phyloP scores from a whole-genome alignment of 2,113 vertebrate genomes.

The Puffinus mauretanicus region DNA sequence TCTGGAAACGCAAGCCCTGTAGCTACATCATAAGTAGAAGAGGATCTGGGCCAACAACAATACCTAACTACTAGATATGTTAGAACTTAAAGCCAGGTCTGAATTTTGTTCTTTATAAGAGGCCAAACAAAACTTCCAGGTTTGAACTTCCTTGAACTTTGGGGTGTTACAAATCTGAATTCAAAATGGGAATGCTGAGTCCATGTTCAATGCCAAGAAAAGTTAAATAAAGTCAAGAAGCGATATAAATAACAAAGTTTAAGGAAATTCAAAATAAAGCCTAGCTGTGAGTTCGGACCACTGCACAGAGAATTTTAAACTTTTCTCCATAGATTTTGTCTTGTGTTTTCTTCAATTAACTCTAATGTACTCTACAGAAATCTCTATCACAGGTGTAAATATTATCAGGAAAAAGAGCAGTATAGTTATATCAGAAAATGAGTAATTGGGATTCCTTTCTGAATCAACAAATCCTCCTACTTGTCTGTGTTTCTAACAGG shows the following conservation, averaged over 20 bases:
- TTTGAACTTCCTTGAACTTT: neutral
- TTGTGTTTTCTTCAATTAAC: neutral
- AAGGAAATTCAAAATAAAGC: neutral
- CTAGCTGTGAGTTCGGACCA: neutral
- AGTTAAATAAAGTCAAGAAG: neutral
- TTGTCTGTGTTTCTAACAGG: neutral
- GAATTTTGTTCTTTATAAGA: neutral
- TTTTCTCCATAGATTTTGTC: neutral
- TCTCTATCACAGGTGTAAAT: rapidly evolving
- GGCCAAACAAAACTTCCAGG: neutral
- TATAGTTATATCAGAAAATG: neutral
- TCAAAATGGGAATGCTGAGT: neutral
- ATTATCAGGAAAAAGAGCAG: neutral
- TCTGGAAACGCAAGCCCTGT: neutral
- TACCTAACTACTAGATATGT: neutral
- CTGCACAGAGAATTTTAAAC: neutral
- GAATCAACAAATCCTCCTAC: neutral
- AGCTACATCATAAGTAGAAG: neutral
- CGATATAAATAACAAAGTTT: neutral
- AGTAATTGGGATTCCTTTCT: neutral
- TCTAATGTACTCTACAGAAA: neutral
- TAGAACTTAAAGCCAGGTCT: neutral
- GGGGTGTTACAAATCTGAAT: neutral
- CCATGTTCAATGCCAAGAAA: neutral
- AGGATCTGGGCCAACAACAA: neutral